Conservation (phyloP, 2,797 vertebrate species). For the Pelochelys cantorii region DNA sequence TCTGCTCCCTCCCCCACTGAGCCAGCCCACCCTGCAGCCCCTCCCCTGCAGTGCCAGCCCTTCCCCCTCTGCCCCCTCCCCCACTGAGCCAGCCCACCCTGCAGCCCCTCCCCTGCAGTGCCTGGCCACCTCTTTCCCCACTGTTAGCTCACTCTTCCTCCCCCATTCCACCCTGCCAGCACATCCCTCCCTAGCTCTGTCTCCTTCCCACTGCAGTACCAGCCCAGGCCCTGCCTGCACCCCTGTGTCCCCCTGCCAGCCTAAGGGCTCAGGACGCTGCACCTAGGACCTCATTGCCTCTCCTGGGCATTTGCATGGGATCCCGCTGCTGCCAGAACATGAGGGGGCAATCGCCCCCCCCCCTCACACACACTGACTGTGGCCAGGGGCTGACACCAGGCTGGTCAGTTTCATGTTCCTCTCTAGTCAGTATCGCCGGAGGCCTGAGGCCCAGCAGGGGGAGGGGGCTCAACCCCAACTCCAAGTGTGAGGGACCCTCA, state of each 20-base stretch:
- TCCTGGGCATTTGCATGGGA: background rate
- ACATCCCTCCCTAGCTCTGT: no score
- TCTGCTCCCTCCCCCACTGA: background rate
- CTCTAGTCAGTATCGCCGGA: background rate
- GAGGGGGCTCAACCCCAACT: background rate
- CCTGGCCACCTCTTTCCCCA: background rate
- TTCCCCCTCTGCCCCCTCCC: background rate
- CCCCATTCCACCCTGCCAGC: slow-evolving; percentile 1
- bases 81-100: background rate
- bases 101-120: background rate
- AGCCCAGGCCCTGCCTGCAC: background rate
- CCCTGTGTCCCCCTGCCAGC: background rate
- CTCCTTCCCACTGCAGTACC: background rate
- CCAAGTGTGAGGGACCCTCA: background rate
- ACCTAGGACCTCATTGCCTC: background rate
- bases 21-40: background rate
- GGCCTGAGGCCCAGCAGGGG: no score
- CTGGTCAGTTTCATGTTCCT: background rate
- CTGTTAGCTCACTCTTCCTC: background rate
- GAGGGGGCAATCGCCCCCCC: background rate
- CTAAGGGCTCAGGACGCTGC: background rate
- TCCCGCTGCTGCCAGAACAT: background rate
- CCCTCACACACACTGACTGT: background rate
- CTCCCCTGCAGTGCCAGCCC: background rate
- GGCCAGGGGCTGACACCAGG: background rate